Conservation (phyloP, 2,888 invertebrate genomes). For the Torymus tubicola region DNA sequence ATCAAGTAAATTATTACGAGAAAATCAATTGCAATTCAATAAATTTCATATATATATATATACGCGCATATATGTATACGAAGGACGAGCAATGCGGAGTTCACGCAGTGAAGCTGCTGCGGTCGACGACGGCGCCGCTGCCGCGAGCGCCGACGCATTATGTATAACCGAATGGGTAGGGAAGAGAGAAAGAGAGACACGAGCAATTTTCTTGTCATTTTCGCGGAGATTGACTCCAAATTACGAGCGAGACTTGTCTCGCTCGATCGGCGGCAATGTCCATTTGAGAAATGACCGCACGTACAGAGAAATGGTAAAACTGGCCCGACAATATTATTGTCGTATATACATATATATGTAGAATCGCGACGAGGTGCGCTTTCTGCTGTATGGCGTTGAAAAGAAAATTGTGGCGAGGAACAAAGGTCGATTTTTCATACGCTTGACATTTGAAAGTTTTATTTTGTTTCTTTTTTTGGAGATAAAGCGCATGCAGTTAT, state of each 20-base stretch:
- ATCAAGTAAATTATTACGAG: not conserved
- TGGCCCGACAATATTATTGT: not conserved
- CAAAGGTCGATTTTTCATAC: no score
- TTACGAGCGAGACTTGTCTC: constrained; percentile 57
- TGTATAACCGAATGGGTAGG: not conserved
- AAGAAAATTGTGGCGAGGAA: no score
- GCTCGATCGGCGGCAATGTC: constrained; percentile 62
- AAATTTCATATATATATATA: no score
- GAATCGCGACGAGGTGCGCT: no score
- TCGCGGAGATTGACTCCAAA: constrained; percentile 59
- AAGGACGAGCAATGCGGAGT: not conserved
- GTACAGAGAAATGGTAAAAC: not conserved
- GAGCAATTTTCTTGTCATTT: constrained; percentile 59
- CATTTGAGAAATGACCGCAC: constrained; percentile 59
- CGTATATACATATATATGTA: no score
- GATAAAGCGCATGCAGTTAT: no score
- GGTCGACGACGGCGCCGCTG: not conserved
- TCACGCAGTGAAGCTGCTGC: not conserved
- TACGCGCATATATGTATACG: not conserved
- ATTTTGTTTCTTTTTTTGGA: no score
- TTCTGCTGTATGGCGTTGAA: not conserved
- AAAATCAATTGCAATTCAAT: constrained; percentile 45
- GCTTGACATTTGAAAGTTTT: no score
- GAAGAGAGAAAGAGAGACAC: not conserved
- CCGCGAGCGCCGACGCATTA: constrained; percentile 29